A percentile compares a stretch with the other conserved stretches of the same genome.
Evolutionary conservation across 37 sponge, comb jelly and placozoan species (phyloP).

Genomic region (Lycopodina hypogea): DNA sequence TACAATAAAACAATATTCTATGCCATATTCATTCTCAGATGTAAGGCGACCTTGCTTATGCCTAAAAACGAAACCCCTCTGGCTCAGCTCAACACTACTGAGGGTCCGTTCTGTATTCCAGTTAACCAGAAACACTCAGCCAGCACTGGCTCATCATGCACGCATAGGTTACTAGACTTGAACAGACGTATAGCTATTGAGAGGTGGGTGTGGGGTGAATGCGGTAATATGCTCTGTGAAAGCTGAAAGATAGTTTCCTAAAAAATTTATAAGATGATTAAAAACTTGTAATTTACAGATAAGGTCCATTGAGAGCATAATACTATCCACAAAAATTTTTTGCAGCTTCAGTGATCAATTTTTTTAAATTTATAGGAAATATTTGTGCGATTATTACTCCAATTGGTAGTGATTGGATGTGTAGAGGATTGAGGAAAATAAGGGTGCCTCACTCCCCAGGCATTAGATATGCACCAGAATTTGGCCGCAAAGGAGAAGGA

Average conservation of each 20-base stretch:
- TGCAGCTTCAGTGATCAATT: no score
- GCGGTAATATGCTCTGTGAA: constrained; percentile 5
- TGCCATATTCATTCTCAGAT: constrained; percentile 3
- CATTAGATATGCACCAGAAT: not conserved
- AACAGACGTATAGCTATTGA: constrained; percentile 1
- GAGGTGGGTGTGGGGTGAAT: not conserved
- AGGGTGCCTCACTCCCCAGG: no score
- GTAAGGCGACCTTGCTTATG: constrained; percentile 2
- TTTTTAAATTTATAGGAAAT: no score
- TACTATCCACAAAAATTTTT: no score
- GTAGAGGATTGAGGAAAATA: not conserved
- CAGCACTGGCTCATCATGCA: constrained; percentile 9
- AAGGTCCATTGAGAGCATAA: no score
- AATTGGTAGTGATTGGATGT: constrained; percentile 53
- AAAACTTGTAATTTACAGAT: no score
- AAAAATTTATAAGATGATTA: not conserved
- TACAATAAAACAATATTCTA: not conserved
- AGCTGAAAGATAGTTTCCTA: not conserved
- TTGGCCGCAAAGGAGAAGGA: not conserved
- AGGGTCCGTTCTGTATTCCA: no score
- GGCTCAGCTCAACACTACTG: not conserved
- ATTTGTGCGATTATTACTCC: constrained; percentile 88
- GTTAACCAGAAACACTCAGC: not conserved
- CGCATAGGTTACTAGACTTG: not conserved
- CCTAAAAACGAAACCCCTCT: not conserved